Percentiles rank a stretch among this genome's conserved stretches.
Conservation (phyloP, 2,888 invertebrate species). For the Spialia ferax region DNA sequence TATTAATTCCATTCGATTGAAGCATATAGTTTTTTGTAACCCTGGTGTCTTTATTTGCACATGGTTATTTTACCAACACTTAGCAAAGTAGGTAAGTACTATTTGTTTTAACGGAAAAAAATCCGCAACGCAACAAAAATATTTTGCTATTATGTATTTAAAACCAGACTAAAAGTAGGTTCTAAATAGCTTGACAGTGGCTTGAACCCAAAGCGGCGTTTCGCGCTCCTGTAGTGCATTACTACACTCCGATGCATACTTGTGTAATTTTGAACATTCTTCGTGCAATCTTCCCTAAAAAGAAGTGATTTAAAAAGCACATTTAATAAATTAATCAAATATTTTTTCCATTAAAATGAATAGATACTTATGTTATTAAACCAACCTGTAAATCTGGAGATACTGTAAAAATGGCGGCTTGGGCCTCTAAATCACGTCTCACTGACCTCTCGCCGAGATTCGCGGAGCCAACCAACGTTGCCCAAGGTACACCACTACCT, state of each 20-base stretch:
- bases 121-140: too few relatives aligned
- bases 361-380: too few relatives aligned
- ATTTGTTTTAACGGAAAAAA: too few relatives aligned
- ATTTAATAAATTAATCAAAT: too few relatives aligned
- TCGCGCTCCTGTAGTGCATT: slow-evolving; percentile 89
- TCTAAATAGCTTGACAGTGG: slow-evolving; percentile 91
- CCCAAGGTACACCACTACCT: slow-evolving; percentile 89
- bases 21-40: too few relatives aligned
- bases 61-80: too few relatives aligned
- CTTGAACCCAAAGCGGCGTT: slow-evolving; percentile 93
- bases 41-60: too few relatives aligned
- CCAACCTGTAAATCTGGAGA: slow-evolving; percentile 76
- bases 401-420: slow-evolving; percentile 94
- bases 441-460: slow-evolving; percentile 98
- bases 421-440: slow-evolving; percentile 96
- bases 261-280: slow-evolving; percentile 92
- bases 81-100: too few relatives aligned
- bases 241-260: slow-evolving; percentile 87
- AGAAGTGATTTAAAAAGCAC: too few relatives aligned
- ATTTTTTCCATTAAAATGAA: too few relatives aligned
- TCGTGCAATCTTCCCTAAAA: slow-evolving; percentile 87
- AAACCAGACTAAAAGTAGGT: slow-evolving; percentile 88
- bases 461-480: slow-evolving; percentile 97
- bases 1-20: too few relatives aligned
- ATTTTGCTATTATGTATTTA: too few relatives aligned